Evolutionary conservation across 2,888 invertebrate genomes (phyloP).

Genomic region (Ernsta delagoae): DNA sequence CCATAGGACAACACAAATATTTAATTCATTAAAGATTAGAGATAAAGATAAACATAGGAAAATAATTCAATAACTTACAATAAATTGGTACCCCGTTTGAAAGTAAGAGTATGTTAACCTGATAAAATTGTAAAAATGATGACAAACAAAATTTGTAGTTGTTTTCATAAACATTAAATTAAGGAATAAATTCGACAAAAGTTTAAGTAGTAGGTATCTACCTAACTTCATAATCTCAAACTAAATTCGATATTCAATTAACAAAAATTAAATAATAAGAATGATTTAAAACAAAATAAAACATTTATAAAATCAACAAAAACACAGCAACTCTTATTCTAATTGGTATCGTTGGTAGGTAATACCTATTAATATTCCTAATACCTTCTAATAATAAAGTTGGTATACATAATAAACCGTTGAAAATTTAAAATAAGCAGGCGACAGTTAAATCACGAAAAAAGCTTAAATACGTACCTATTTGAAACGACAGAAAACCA

Average conservation of each 20-base stretch:
- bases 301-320: constrained; percentile 10
- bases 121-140: background rate
- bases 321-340: background rate
- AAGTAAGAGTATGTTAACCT: too few relatives aligned
- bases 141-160: background rate
- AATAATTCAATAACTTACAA: too few relatives aligned
- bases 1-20: constrained; percentile 30
- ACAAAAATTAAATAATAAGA: background rate
- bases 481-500: background rate
- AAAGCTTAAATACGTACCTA: background rate
- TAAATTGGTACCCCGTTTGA: too few relatives aligned
- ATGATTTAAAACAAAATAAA: background rate
- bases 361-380: too few relatives aligned
- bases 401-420: background rate
- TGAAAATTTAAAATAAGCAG: background rate
- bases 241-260: constrained; percentile 20
- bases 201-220: background rate
- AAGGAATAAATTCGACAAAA: constrained; percentile 2
- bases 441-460: background rate
- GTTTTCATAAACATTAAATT: background rate
- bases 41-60: background rate
- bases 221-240: background rate
- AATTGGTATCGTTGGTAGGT: too few relatives aligned
- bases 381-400: background rate
- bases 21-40: background rate